Percentiles rank a stretch among this genome's conserved stretches.
Conservation (phyloP, 2,797 vertebrate species). For the Acropternis orthonyx region DNA sequence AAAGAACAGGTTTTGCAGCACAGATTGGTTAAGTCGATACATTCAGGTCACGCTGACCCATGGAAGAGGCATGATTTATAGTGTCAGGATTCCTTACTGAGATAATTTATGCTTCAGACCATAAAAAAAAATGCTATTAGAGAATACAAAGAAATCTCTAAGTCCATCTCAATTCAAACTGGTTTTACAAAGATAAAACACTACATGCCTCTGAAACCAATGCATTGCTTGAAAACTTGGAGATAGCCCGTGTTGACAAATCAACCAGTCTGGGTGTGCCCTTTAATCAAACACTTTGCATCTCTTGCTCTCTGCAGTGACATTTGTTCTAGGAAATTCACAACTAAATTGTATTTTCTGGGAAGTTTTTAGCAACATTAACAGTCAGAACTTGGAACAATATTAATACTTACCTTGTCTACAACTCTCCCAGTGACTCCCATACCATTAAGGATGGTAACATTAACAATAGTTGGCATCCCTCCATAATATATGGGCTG, state of each 20-base stretch:
- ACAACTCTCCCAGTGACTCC: slow-evolving; percentile 95
- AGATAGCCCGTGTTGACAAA: not conserved
- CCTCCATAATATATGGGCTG: slow-evolving; percentile 99
- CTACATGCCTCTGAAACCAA: not conserved
- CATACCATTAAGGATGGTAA: slow-evolving; percentile 98
- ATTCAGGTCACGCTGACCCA: not conserved
- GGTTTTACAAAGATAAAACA: not conserved
- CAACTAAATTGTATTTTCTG: not conserved
- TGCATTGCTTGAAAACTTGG: not conserved
- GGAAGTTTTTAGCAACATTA: not conserved
- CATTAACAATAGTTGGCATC: slow-evolving; percentile 96
- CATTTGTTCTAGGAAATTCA: not conserved
- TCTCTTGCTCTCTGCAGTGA: not conserved
- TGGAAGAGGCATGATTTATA: not conserved
- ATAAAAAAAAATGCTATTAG: not conserved
- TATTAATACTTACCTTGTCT: slow-evolving; percentile 85
- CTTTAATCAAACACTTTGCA: not conserved
- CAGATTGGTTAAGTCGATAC: not conserved
- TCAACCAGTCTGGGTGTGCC: not conserved
- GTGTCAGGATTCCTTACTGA: not conserved
- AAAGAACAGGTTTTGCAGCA: not conserved
- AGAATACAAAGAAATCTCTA: not conserved
- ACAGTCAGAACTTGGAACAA: not conserved
- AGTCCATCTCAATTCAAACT: not conserved
- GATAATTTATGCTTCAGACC: not conserved